Base-by-base conservation (phyloP, 2,113 vertebrate species). In the Proterorhinus semilunaris region DNA sequence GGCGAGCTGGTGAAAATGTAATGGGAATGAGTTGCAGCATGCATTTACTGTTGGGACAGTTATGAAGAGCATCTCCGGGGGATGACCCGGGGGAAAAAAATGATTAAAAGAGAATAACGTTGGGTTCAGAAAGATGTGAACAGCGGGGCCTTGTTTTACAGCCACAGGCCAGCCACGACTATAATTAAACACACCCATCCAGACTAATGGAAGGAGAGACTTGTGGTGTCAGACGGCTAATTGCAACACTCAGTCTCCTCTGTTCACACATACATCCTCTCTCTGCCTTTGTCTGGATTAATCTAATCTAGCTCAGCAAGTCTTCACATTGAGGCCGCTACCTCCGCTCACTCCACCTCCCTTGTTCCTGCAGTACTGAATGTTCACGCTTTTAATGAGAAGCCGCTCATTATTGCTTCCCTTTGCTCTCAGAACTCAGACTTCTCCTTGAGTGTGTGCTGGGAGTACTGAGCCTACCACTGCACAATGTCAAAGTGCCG, bases 201-300 rank as follows among this genome's bases (percentile, higher is more conserved):
- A 69, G 69, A 83, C 81, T 87, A 83, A 86, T 83, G 82, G 76
- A 68, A 71, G 81, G 49, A 80, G 75, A 82, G 68, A 62, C 66
- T 79, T 71, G 7, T 71, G 51, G 11, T 80, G 81, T 85, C 81
- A 80, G 43, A 42, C 71, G 63, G 21, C 74, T 85, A 83, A 86
- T 87, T 83, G 67, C 80, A 66, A 50, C 80, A 76, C 78, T 74
- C 75, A 10, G 78, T 76, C 80, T 72, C 42, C 46, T 21, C 69
- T 42, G 2, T 50, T 69, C 16, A 69, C 50, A 69, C 76, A 78
- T 8, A 66, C 75, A 62, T 53, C 49, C 57, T n/a, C 62, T 15
- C 12, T 48, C 43, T 52, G 62, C 68, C 52, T 83, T 67, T 76
- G 67, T 80, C 68, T 82, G 75, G 68, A 27, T 49, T 72, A 78